Evolutionary conservation across 1,140 invertebrate species (phyloP), one percentile per base, ranked within the genome.

Genomic region (Mylabris phalerata): DNA sequence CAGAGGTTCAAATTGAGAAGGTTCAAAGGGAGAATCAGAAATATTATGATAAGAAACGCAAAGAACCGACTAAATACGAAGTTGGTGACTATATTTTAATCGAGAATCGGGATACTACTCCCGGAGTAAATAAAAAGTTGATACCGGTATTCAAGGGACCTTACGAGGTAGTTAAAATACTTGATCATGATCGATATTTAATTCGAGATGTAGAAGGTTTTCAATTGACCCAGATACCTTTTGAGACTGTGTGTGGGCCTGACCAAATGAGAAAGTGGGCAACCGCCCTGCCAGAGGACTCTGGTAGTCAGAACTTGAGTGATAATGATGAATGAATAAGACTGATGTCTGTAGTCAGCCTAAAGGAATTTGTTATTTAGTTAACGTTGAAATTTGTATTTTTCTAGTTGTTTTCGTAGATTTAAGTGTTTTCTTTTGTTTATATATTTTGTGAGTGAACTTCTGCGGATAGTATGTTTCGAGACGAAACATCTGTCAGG

Each of bases 61-160:
- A 68, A 55, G 1, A 40, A 27, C 10, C 65, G 0, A 2, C 24
- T 19, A 48, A 46, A 27, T 71, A 72, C 55, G 9, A 50, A 19
- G 27, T 57, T 4, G 64, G 62, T 25, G 69, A 72, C 59, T 65
- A 61, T 48, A 61, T 71, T 38, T 64, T 70, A 62, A 46, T 70
- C 11, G 59, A 19, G 44, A 69, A 70, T 54, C 19, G 61, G 27
- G 64, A 66, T 56, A 50, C 47, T 40, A 66, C 65, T 19, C 19
- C 55, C 3, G 69, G 69, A 1, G 54, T 63, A 39, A 68, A 63
- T 38, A 64, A 62, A 48, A 70, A 71, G 50, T 32, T 68, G 50
- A 43, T 65, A 11, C 66, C 69, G 7, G 59, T 60, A 50, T 70
- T 65, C 57, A 64, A 64, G 57, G 65, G 67, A 9, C 69, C 67